Evolutionary conservation across 2,113 vertebrate species (phyloP).

Genomic region (Mormyrus iriodes): DNA sequence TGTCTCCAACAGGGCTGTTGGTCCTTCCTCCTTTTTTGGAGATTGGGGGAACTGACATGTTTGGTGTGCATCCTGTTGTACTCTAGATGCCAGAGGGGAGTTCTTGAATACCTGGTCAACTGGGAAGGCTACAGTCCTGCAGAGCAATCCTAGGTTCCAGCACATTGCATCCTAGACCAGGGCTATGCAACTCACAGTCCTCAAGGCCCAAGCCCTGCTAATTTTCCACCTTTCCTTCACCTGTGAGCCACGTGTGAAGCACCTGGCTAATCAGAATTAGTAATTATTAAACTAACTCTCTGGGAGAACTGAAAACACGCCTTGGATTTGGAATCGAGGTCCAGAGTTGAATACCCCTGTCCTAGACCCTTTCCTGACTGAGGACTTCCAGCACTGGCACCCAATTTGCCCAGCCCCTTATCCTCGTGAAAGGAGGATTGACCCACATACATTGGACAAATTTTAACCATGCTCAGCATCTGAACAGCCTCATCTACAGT

Average conservation of each 20-base stretch:
- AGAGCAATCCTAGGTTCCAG: neutral
- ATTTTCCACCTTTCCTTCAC: no score
- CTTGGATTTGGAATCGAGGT: no score
- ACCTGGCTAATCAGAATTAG: no score
- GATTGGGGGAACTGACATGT: neutral
- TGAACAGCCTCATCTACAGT: neutral
- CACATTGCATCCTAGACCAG: neutral
- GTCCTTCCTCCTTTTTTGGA: neutral
- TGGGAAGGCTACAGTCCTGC: neutral
- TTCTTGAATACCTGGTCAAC: neutral
- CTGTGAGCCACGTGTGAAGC: no score
- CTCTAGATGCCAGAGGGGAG: neutral
- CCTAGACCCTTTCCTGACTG: neutral
- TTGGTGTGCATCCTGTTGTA: neutral
- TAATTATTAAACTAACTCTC: no score
- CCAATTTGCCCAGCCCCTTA: neutral
- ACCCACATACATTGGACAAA: neutral
- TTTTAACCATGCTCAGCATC: neutral
- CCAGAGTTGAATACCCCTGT: no score
- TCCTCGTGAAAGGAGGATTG: neutral
- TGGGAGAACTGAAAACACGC: no score
- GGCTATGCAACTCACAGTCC: no score
- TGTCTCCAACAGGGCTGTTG: neutral
- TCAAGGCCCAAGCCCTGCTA: no score
- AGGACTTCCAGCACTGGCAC: neutral